These are phyloP conservation scores for Gymnothorax reevesii DNA, from an alignment of 2,797 vertebrate species.

Conservation along the genomic window DNA sequence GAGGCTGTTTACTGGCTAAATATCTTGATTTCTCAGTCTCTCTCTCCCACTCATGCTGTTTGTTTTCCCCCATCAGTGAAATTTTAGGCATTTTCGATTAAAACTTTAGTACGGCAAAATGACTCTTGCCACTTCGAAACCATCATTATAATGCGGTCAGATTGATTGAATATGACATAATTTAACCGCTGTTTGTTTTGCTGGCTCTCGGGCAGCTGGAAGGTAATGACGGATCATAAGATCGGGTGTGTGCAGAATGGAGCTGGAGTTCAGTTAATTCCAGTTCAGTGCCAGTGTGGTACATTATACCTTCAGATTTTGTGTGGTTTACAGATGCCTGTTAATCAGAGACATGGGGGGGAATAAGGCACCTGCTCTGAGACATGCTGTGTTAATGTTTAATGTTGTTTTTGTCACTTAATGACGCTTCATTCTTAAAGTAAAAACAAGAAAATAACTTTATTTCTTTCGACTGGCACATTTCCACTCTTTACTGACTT, in stretches of 20 bases:
- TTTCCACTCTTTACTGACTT: no score
- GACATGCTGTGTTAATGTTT: neutral
- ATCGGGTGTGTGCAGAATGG: neutral
- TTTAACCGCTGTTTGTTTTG: slow-evolving; percentile 29
- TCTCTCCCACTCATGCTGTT: neutral
- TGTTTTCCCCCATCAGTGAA: neutral
- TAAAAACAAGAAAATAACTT: no score
- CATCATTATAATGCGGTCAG: slow-evolving; percentile 39
- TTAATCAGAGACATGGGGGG: neutral
- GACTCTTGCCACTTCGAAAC: slow-evolving; percentile 7
- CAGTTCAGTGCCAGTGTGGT: neutral
- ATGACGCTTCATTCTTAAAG: no score
- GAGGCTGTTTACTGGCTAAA: no score
- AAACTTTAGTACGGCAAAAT: neutral
- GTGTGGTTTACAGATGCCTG: neutral
- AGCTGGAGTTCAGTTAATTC: neutral
- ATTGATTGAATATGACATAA: slow-evolving; percentile 42
- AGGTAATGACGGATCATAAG: slow-evolving; percentile 24
- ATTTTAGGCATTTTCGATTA: neutral
- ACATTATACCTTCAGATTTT: neutral
- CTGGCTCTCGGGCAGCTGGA: neutral
- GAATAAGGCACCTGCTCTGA: neutral
- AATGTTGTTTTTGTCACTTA: neutral
- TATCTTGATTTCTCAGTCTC: no score
- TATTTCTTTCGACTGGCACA: no score